phyloP scores from a whole-genome alignment of 2,797 vertebrate species.

The Gadopsis marmoratus region DNA sequence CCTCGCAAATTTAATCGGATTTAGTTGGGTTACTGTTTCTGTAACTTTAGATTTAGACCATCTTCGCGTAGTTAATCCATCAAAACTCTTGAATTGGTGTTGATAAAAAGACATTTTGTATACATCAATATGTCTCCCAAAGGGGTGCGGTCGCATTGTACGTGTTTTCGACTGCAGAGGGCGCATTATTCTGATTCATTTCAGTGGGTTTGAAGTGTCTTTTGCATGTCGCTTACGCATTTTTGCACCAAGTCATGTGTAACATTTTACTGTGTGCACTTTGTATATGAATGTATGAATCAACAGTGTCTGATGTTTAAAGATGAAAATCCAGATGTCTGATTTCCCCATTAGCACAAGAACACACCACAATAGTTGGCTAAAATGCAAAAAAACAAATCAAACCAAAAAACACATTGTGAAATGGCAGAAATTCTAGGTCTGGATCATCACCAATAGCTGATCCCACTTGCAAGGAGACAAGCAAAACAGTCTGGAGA shows the following conservation, averaged over 20 bases:
- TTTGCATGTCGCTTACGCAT: too few species aligned
- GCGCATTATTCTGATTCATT: too few species aligned
- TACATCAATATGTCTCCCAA: too few species aligned
- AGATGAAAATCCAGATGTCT: neutral
- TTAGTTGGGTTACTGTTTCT: neutral
- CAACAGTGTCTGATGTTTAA: neutral
- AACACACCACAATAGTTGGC: neutral
- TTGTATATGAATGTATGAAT: neutral
- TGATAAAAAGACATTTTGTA: too few species aligned
- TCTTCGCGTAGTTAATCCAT: too few species aligned
- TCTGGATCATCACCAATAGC: constrained; percentile 8
- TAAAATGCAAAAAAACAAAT: neutral
- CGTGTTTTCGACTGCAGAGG: too few species aligned
- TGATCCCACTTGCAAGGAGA: neutral
- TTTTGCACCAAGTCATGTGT: too few species aligned
- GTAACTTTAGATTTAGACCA: neutral
- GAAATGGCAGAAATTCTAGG: constrained; percentile 4
- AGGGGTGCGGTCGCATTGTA: too few species aligned
- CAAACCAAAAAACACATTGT: neutral
- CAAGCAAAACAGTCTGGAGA: neutral
- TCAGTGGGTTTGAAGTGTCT: too few species aligned
- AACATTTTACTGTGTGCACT: too few species aligned
- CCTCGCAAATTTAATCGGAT: too few species aligned
- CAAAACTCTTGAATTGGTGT: too few species aligned
- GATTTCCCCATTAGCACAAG: constrained; percentile 17